Evolutionary conservation across 1,140 invertebrate genomes (phyloP).

Genomic region (Plectrocnemia conspersa): DNA sequence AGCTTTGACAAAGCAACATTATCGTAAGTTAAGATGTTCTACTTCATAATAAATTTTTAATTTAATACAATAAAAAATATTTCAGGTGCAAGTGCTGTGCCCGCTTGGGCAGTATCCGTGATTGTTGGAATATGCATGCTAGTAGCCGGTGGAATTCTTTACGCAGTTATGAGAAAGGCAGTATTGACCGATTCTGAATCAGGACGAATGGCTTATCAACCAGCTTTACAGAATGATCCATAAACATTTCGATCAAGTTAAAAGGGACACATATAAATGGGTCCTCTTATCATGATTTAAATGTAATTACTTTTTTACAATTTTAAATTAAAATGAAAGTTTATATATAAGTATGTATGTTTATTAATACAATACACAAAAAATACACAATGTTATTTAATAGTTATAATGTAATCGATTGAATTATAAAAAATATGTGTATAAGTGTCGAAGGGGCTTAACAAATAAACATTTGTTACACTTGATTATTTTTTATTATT

Average conservation of each 20-base stretch:
- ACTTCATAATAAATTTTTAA: not conserved
- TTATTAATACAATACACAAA: no score
- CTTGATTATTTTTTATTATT: no score
- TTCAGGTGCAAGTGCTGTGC: conserved; percentile 61
- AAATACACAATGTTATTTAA: no score
- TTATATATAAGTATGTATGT: not conserved
- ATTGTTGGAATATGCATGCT: conserved; percentile 63
- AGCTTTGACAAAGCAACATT: conserved; percentile 67
- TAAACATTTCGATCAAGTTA: not conserved
- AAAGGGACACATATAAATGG: no score
- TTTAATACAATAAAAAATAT: conserved; percentile 29
- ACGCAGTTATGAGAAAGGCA: conserved; percentile 61
- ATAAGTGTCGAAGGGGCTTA: no score
- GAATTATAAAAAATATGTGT: no score
- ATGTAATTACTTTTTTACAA: not conserved
- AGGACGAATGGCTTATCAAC: conserved; percentile 40
- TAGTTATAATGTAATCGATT: no score
- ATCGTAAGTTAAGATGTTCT: conserved; percentile 61
- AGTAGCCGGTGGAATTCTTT: conserved; percentile 60
- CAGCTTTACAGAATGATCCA: conserved; percentile 45
- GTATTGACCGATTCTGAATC: conserved; percentile 47
- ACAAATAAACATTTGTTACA: no score
- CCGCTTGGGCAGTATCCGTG: conserved; percentile 67
- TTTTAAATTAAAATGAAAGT: not conserved
- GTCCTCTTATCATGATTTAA: no score